Evolutionary conservation across 2,113 vertebrate genomes (phyloP).

Genomic region (Gadus macrocephalus): DNA sequence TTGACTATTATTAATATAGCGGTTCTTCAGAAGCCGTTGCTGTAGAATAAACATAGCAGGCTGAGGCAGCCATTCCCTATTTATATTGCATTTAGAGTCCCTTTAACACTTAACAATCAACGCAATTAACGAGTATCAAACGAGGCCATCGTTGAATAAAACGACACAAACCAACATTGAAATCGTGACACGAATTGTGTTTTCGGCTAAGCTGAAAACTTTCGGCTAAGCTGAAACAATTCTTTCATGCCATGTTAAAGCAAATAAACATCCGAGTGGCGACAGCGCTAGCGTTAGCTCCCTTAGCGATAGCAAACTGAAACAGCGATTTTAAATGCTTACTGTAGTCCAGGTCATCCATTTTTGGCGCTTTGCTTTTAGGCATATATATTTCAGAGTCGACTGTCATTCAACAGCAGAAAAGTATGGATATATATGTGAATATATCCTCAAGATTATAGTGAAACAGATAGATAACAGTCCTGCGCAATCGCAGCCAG

Average conservation of each 20-base stretch:
- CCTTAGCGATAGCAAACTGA: too few relatives aligned
- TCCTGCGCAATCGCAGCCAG: conserved; percentile 49
- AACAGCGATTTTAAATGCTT: conserved; percentile 42
- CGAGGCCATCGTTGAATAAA: not conserved
- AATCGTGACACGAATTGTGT: not conserved
- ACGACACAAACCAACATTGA: not conserved
- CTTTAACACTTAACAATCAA: not conserved
- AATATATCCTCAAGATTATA: conserved; percentile 70
- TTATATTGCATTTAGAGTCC: not conserved
- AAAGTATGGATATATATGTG: conserved; percentile 69
- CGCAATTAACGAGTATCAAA: not conserved
- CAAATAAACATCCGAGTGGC: not conserved
- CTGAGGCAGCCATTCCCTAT: too few relatives aligned
- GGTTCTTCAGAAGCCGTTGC: not conserved
- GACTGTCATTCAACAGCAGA: conserved; percentile 78
- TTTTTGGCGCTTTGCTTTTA: conserved; percentile 82
- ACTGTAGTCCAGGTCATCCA: conserved; percentile 83
- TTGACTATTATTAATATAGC: not conserved
- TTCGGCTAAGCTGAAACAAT: not conserved
- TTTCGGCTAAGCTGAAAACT: not conserved
- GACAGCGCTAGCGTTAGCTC: not conserved
- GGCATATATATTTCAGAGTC: conserved; percentile 80
- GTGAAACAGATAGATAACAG: conserved; percentile 50
- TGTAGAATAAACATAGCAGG: not conserved
- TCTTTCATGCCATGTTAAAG: not conserved